Percentiles rank a stretch among this genome's conserved stretches.
Evolutionary conservation across 2,888 invertebrate genomes (phyloP).

Genomic region (Choreutis nemorana): DNA sequence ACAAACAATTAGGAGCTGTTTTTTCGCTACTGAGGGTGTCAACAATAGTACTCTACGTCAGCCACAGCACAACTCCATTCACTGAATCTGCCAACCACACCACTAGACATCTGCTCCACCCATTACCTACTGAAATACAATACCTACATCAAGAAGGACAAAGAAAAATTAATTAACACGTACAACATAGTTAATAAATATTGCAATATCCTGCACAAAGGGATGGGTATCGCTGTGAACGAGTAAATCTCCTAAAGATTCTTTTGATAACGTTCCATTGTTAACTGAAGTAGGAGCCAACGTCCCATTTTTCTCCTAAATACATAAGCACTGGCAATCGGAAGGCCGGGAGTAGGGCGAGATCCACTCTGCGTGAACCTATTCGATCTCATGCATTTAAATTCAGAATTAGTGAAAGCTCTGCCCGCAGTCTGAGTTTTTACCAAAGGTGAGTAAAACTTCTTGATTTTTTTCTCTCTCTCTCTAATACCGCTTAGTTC

Average conservation of each 20-base stretch:
- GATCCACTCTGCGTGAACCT: constrained; percentile 50
- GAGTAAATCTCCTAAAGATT: constrained; percentile 29
- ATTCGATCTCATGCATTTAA: constrained; percentile 66
- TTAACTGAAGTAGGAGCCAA: constrained; percentile 32
- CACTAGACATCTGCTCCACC: constrained; percentile 50
- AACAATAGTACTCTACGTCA: constrained; percentile 54
- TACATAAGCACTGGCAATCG: constrained; percentile 54
- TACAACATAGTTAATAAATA: constrained; percentile 10
- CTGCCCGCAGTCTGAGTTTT: constrained; percentile 44
- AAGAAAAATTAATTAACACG: constrained; percentile 3
- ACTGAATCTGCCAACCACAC: constrained; percentile 29
- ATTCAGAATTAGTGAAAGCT: constrained; percentile 62
- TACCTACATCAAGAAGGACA: no score
- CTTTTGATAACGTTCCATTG: constrained; percentile 36
- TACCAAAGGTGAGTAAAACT: constrained; percentile 41
- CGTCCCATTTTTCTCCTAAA: constrained; percentile 46
- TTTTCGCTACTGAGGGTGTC: constrained; percentile 35
- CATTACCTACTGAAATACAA: constrained; percentile 35
- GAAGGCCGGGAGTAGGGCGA: constrained; percentile 35
- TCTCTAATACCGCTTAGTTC: constrained; percentile 37
- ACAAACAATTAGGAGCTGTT: constrained; percentile 61
- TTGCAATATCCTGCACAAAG: constrained; percentile 18
- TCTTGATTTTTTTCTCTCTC: constrained; percentile 36
- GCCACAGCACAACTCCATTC: constrained; percentile 39
- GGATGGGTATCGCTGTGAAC: constrained; percentile 12